These are phyloP conservation scores for Edolisoma coerulescens DNA, from an alignment of 2,113 vertebrate genomes.

Conservation along the genomic window DNA sequence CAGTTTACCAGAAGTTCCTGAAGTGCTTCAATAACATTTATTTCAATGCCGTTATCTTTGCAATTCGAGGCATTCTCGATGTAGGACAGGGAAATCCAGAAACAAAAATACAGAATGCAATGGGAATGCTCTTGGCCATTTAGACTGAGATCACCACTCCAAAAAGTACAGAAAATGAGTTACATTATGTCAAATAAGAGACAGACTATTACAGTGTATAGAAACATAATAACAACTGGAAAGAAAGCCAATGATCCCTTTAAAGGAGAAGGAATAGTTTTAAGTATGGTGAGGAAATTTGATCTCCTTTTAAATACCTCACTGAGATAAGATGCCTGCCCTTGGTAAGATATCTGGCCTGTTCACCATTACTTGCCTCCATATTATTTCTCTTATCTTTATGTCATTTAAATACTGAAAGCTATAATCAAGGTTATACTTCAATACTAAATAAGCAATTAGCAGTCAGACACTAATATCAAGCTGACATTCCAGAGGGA, in stretches of 20 bases:
- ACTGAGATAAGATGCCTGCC: not conserved
- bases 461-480: not conserved
- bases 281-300: not conserved
- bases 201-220: not conserved
- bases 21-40: conserved; percentile 22
- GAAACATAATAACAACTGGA: not conserved
- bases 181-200: not conserved
- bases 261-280: not conserved
- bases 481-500: conserved; percentile 3
- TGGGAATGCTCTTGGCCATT: not conserved
- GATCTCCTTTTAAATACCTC: not conserved
- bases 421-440: not conserved
- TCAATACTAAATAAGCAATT: conserved; percentile 31
- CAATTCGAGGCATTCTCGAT: conserved; percentile 24
- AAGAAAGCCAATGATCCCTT: not conserved
- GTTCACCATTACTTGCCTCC: not conserved
- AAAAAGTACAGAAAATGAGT: not conserved
- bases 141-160: not conserved
- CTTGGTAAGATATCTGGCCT: not conserved
- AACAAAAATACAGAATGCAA: not conserved
- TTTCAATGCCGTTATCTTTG: conserved; percentile 52
- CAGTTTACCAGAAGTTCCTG: conserved; percentile 47
- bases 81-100: not conserved
- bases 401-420: not conserved
- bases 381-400: not conserved